These are phyloP conservation scores for Scomber colias DNA, from an alignment of 2,113 vertebrate species.

Conservation along the genomic window DNA sequence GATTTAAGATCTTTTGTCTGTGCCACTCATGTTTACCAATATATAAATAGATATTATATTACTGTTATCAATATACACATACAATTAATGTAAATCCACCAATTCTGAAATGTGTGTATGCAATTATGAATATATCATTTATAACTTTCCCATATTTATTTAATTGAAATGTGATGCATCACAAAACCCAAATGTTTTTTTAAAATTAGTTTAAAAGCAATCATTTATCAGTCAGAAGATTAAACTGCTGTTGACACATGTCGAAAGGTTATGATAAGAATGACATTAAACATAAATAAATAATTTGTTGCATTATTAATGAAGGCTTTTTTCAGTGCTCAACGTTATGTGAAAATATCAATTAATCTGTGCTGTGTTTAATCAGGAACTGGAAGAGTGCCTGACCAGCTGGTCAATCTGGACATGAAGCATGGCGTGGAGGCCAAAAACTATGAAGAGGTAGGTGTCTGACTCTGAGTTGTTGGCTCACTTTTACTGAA, in stretches of 20 bases:
- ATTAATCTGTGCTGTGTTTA: slow-evolving; percentile 66
- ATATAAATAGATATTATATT: too few relatives aligned
- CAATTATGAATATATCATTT: too few relatives aligned
- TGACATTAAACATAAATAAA: background rate
- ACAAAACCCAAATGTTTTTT: too few relatives aligned
- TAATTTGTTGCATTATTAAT: background rate
- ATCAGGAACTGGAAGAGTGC: slow-evolving; percentile 93
- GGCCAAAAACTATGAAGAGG: slow-evolving; percentile 99
- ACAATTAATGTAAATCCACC: too few relatives aligned
- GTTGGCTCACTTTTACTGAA: background rate
- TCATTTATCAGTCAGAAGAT: background rate
- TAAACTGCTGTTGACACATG: background rate
- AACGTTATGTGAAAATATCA: too few relatives aligned
- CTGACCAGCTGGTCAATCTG: slow-evolving; percentile 96
- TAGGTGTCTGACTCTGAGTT: slow-evolving; percentile 65
- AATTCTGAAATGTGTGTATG: too few relatives aligned
- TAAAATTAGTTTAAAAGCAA: background rate
- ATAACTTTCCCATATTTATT: too few relatives aligned
- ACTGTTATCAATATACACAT: too few relatives aligned
- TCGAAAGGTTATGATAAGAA: background rate
- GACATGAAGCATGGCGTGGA: slow-evolving; percentile 99
- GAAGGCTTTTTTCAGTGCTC: background rate
- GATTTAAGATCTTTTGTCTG: too few relatives aligned
- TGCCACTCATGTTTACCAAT: too few relatives aligned
- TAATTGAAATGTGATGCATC: too few relatives aligned